Base-by-base conservation (phyloP, 2,113 vertebrate species). In the Anarrhichthys ocellatus region DNA sequence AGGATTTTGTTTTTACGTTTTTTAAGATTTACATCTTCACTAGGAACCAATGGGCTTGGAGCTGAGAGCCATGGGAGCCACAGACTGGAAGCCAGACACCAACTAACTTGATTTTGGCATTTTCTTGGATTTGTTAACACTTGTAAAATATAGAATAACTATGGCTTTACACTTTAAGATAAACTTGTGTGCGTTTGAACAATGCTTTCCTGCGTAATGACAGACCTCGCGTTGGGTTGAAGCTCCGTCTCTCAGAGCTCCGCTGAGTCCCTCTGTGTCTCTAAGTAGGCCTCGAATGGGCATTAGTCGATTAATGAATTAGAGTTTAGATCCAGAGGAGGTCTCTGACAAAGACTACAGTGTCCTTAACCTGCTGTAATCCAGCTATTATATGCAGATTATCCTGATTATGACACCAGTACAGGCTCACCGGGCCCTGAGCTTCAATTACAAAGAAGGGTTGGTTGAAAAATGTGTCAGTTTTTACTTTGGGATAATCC, bases 361-460 rank as follows among this genome's bases (percentile, higher is more conserved):
- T 38, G 69, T 71, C 58, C 38, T 73, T 67, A 87, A 86, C 84
- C 86, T 76, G 73, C 78, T 88, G 78, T 92, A 92, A 93, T 92
- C 91, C 91, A 81, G 52, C 73, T 73, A 82, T 90, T 88, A 89
- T 48, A 85, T 20, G 40, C 70, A 84, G 91, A 92, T 92, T 87
- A 93, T 92, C 90, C 88, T 68, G 54, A 90, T 91, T 77, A 91
- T 73, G 83, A 79, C 69, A 34, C 2, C 18, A 65, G 69, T 0
- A 59, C 74, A 72, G 65, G 50, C 73, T 76, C 73, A 27, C 38
- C 46, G 46, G 48, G 42, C 61, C 83, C 59, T 18, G 34, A 76
- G 65, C 67, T 84, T 65, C 76, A 90, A 88, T 91, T 85, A 87
- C 56, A 42, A 58, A 64, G 58, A 44, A 7, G 27, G 42, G 44